A percentile compares a stretch with the other conserved stretches of the same genome.
These are phyloP conservation scores for Drosophila lutescens DNA, from an alignment of 2,888 invertebrate genomes.

Conservation along the genomic window DNA sequence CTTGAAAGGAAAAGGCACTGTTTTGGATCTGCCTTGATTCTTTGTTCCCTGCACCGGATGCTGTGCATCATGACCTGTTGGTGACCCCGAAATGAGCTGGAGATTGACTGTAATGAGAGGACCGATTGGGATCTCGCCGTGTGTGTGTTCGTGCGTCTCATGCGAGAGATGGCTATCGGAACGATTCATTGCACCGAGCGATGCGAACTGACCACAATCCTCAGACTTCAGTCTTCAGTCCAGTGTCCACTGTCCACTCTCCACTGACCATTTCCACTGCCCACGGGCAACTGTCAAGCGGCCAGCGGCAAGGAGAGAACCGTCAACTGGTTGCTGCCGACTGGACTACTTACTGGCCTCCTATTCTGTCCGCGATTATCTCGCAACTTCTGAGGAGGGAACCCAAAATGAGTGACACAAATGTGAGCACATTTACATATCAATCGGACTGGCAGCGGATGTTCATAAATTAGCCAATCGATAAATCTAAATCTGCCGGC, in stretches of 20 bases:
- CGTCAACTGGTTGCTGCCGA: slow-evolving; percentile 28
- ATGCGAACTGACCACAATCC: slow-evolving; percentile 36
- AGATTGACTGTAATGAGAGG: slow-evolving; percentile 79
- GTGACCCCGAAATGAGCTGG: slow-evolving; percentile 66
- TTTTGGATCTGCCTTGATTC: not conserved
- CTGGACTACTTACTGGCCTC: slow-evolving; percentile 38
- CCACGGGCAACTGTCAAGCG: slow-evolving; percentile 34
- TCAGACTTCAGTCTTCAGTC: slow-evolving; percentile 5
- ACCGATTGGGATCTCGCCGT: slow-evolving; percentile 62
- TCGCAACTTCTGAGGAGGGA: slow-evolving; percentile 16
- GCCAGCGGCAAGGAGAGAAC: not conserved
- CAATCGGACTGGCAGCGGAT: slow-evolving; percentile 79
- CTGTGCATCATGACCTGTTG: slow-evolving; percentile 61
- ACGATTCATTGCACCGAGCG: slow-evolving; percentile 74
- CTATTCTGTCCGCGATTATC: slow-evolving; percentile 36
- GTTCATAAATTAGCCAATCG: slow-evolving; percentile 84
- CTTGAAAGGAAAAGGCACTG: no score
- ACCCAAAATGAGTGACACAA: slow-evolving; percentile 72
- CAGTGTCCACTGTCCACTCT: slow-evolving; percentile 1
- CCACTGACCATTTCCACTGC: slow-evolving; percentile 18
- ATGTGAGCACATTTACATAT: slow-evolving; percentile 82
- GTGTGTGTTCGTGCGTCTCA: slow-evolving; percentile 73
- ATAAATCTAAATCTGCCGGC: slow-evolving; percentile 73
- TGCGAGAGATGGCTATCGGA: slow-evolving; percentile 78
- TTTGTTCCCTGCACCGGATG: slow-evolving; percentile 56